A percentile compares a stretch with the other conserved stretches of the same genome.
These are phyloP conservation scores for Aricia agestis DNA, from an alignment of 1,140 invertebrate species.

Conservation along the genomic window DNA sequence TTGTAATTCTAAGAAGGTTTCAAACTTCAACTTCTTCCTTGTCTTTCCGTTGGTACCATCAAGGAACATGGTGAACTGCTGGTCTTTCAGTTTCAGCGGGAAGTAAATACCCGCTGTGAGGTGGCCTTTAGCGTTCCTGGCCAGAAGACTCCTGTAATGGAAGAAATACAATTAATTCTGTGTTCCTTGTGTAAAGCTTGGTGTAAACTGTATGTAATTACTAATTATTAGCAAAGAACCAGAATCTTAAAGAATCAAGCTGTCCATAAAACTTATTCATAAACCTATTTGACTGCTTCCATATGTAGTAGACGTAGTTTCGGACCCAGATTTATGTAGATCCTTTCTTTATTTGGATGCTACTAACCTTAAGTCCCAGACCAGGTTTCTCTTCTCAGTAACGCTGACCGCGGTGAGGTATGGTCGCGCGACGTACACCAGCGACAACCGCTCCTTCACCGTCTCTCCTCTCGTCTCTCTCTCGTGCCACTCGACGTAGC, in stretches of 20 bases:
- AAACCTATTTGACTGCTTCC: too few species aligned
- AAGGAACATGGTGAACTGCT: constrained; percentile 87
- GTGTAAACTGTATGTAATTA: too few species aligned
- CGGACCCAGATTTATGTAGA: too few species aligned
- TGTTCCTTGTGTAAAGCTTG: too few species aligned
- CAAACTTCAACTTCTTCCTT: constrained; percentile 83
- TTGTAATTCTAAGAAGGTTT: constrained; percentile 78
- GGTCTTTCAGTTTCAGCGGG: constrained; percentile 79
- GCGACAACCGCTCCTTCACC: constrained; percentile 79
- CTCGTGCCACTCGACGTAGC: constrained; percentile 91
- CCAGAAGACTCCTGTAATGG: constrained; percentile 82
- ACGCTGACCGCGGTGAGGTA: constrained; percentile 89
- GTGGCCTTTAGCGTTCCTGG: constrained; percentile 88
- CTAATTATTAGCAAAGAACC: too few species aligned
- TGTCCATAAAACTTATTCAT: too few species aligned
- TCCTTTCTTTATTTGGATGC: background rate
- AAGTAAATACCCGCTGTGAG: constrained; percentile 91
- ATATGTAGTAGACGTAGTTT: too few species aligned
- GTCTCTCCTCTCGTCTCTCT: constrained; percentile 80
- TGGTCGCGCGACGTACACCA: constrained; percentile 88
- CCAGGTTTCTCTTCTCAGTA: constrained; percentile 91
- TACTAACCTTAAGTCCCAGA: constrained; percentile 85
- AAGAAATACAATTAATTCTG: constrained; percentile 51
- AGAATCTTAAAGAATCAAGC: too few species aligned
- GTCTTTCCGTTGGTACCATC: constrained; percentile 81